Base-by-base conservation (phyloP, 2,113 vertebrate genomes). In the Patagioenas fasciata region DNA sequence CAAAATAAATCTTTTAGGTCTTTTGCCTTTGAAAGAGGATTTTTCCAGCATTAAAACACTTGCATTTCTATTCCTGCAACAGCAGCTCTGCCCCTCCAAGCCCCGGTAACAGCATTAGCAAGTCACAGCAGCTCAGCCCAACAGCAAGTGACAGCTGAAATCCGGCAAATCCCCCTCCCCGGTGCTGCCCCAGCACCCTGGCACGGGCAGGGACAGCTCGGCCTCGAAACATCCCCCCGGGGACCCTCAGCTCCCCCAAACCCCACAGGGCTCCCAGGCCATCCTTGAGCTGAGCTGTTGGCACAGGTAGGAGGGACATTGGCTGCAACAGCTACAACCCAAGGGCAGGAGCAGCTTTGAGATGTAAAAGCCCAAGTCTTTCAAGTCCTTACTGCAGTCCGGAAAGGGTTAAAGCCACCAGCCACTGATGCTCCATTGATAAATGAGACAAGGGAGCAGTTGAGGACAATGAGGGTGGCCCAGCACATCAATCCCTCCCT, bases 101-200 rank as follows among this genome's bases (percentile, higher is more conserved):
- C 91, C 80, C 86, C 17, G 5, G 80, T 94, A 93, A 95, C 92
- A 86, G 85, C 83, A 95, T 94, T 92, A 96, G 72, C 5, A 4
- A 89, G 38, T 95, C 90, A 96, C 80, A 84, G 91, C 72, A 88
- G 88, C 93, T 95, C 93, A 97, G 54, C 80, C 29, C 91, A 97
- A 81, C 93, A 91, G 81, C 82, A 70, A 95, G 74, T 94, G 95
- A 95, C 86, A 96, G 95, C 90, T 88, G 60, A 92, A 96, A 95
- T 88, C 94, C 1, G 0, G 58, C 78, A 95, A 84, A 85, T 85
- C 72, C 64, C 21, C 7, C 32, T 47, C 10, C 42, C 48, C 74
- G 10, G 61, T 16, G 12, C 71, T 53, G 73, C 34, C 42, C 77
- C 34, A 6, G 91, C 71, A 80, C 7, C 73, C 73, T 42, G 65